phyloP scores from a whole-genome alignment of 2,888 invertebrate species.

The Mesochorus sp. region DNA sequence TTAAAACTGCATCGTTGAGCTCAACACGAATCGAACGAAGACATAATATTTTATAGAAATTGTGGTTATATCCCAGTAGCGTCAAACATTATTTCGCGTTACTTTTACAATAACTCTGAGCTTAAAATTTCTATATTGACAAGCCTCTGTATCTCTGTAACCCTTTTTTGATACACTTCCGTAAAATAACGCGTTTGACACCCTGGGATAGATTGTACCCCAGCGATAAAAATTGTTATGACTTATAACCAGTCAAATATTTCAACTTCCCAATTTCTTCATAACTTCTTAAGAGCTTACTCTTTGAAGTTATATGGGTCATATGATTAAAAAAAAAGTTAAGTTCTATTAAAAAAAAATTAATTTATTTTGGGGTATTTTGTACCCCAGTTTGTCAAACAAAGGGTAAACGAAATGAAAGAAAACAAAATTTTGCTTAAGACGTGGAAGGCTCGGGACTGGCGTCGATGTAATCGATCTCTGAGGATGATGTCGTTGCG shows the following conservation, averaged over 20 bases:
- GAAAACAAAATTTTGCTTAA: conserved; percentile 60
- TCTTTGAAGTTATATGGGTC: too few species aligned
- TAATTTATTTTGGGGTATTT: background rate
- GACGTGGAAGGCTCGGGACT: conserved; percentile 78
- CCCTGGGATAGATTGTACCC: too few species aligned
- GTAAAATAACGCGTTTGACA: too few species aligned
- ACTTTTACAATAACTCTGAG: background rate
- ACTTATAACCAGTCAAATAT: too few species aligned
- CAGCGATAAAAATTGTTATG: too few species aligned
- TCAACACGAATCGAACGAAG: background rate
- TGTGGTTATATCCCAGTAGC: background rate
- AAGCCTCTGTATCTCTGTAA: too few species aligned
- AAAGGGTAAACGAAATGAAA: background rate
- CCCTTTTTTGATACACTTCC: too few species aligned
- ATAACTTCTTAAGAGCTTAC: too few species aligned
- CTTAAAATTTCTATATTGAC: too few species aligned
- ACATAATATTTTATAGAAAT: conserved; percentile 7
- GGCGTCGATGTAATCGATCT: conserved; percentile 78
- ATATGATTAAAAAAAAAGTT: background rate
- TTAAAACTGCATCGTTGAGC: conserved; percentile 40
- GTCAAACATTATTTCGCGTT: background rate
- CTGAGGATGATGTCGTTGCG: conserved; percentile 70
- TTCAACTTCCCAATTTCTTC: too few species aligned
- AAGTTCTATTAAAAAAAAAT: background rate
- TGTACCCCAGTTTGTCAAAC: background rate